A percentile compares a stretch with the other conserved stretches of the same genome.
Evolutionary conservation across 2,113 vertebrate genomes (phyloP).

Genomic region (Datnioides undecimradiatus): DNA sequence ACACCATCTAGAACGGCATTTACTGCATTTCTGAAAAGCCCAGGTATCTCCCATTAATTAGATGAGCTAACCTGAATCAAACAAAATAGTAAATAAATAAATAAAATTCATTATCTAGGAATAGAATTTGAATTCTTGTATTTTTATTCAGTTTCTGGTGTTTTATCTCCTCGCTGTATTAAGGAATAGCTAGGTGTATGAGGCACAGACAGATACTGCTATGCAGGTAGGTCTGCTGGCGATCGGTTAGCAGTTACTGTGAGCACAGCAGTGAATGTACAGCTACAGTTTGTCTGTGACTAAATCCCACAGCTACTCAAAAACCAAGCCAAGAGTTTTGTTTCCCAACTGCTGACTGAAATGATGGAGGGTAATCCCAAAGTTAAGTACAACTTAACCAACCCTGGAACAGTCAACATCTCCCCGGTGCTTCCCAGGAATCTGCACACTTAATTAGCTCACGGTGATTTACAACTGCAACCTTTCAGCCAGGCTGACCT

Average conservation of each 20-base stretch:
- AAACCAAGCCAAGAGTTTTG: neutral
- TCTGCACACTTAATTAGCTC: neutral
- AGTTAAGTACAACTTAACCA: neutral
- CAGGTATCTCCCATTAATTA: too few relatives aligned
- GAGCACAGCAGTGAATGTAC: neutral
- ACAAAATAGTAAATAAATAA: too few relatives aligned
- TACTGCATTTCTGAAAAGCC: too few relatives aligned
- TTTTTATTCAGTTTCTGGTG: neutral
- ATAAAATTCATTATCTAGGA: too few relatives aligned
- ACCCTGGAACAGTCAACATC: neutral
- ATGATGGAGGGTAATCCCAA: neutral
- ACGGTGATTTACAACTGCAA: neutral
- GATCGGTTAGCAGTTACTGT: neutral
- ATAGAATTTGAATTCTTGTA: too few relatives aligned
- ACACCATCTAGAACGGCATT: too few relatives aligned
- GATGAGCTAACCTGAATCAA: too few relatives aligned
- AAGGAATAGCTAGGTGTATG: neutral
- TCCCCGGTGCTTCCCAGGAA: neutral
- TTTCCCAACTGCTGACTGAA: neutral
- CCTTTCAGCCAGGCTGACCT: neutral
- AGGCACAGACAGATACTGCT: neutral
- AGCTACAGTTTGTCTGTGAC: neutral
- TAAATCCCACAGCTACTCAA: neutral
- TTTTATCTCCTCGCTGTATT: neutral
- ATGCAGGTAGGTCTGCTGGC: neutral